Evolutionary conservation across 2,797 vertebrate species (phyloP).

Genomic region (Microctenopoma lineatum): DNA sequence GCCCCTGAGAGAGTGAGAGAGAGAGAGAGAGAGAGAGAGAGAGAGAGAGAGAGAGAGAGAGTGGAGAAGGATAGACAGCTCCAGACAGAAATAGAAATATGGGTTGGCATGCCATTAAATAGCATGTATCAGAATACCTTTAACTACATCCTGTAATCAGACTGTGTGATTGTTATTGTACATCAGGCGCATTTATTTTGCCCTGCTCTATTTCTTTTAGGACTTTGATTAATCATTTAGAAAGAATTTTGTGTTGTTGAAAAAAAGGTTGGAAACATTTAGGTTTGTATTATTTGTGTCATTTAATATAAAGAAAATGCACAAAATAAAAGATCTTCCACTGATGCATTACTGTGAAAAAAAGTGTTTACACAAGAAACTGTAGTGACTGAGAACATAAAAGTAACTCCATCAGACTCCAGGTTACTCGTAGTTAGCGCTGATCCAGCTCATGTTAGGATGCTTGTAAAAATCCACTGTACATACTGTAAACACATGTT

Average conservation of each 20-base stretch:
- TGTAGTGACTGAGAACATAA: no score
- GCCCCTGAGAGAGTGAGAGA: slow-evolving; percentile 1
- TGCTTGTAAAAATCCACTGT: not conserved
- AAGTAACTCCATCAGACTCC: no score
- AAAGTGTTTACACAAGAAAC: no score
- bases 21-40: not conserved
- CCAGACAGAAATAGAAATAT: not conserved
- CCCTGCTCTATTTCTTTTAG: no score
- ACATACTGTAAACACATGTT: slow-evolving; percentile 1
- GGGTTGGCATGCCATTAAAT: not conserved
- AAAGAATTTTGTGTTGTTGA: no score
- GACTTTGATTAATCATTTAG: no score
- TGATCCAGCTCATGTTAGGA: not conserved
- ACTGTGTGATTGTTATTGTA: not conserved
- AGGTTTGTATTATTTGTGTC: no score
- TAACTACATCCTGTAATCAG: not conserved
- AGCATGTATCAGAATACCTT: not conserved
- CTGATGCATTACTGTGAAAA: not conserved
- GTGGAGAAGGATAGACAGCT: not conserved
- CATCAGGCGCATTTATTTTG: not conserved
- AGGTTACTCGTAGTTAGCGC: no score
- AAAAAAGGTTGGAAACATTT: no score
- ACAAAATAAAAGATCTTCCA: not conserved
- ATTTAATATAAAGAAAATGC: not conserved
- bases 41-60: no score